Evolutionary conservation across 2,888 invertebrate species (phyloP), one percentile per base, ranked within the genome.

Genomic region (Bembecia ichneumoniformis): DNA sequence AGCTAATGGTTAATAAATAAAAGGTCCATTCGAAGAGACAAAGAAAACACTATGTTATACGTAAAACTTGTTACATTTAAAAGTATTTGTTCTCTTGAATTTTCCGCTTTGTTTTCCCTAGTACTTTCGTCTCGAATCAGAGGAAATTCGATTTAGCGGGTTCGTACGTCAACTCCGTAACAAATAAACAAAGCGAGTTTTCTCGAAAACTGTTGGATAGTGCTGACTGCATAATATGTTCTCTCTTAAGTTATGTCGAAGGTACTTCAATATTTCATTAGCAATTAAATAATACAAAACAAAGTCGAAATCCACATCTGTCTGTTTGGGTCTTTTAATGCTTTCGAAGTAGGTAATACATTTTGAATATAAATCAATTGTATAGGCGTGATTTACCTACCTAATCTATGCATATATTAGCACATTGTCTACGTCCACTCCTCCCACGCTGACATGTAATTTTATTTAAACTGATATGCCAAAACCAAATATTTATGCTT

Each of bases 121-220:
- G 47, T 52, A 64, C 63, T 66, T 40, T 40, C 40, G 28, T 60
- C 60, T 58, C 54, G 54, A 86, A 83, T 84, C 86, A 83, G 78
- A 80, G 76, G 67, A 74, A 81, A 86, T 77, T 83, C 77, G 80
- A 86, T 86, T 86, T 83, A 68, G 62, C 62, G 64, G 63, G 67
- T 66, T 67, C 68, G 71, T 76, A 74, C 76, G 73, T 81, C 79
- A 80, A 78, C 77, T 73, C 44, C 71, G 74, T 68, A 71, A 68
- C 72, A 77, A 82, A 82, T 80, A 82, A 82, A 82, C 80, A 81
- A 75, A 71, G 63, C 57, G 64, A 80, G 82, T 82, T 81, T 67
- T 58, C 63, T 59, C 61, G 72, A 71, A 74, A 74, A 71, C 64
- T 71, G 65, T 60, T 66, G 28, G 28, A 64, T 65, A 64, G 56